phyloP scores from a whole-genome alignment of 1,140 invertebrate genomes.

The Tetramorium simillimum region DNA sequence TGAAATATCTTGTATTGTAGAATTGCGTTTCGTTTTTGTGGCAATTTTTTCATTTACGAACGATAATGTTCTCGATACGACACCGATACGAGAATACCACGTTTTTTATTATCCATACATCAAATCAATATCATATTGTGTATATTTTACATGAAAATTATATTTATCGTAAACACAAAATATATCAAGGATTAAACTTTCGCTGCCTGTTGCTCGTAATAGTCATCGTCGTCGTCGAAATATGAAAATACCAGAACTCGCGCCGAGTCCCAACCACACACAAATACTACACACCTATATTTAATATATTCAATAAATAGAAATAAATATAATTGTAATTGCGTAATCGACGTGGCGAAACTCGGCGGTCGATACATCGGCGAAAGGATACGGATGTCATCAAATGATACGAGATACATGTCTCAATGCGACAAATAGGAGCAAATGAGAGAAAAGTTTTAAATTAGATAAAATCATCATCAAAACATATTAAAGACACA shows the following conservation, averaged over 20 bases:
- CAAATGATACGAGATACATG: no score
- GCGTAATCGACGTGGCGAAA: slow-evolving; percentile 52
- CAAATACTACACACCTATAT: slow-evolving; percentile 38
- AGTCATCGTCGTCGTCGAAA: background rate
- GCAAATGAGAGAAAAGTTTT: background rate
- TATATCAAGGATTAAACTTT: background rate
- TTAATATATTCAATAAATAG: slow-evolving; percentile 72
- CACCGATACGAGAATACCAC: background rate
- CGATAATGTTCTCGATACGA: background rate
- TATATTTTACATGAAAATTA: no score
- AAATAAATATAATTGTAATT: slow-evolving; percentile 74
- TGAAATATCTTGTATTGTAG: background rate
- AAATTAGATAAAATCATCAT: background rate
- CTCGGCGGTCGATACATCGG: slow-evolving; percentile 1
- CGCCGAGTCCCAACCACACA: background rate
- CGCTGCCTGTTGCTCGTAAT: background rate
- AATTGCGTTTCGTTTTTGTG: background rate
- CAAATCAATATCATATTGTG: no score
- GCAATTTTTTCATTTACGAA: background rate
- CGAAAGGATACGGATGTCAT: background rate
- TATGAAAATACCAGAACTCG: background rate
- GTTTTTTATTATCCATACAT: background rate
- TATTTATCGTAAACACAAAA: background rate
- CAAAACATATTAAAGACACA: background rate
- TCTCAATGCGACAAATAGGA: background rate